phyloP scores from a whole-genome alignment of 2,888 invertebrate species.

The Dryobotodes eremita region DNA sequence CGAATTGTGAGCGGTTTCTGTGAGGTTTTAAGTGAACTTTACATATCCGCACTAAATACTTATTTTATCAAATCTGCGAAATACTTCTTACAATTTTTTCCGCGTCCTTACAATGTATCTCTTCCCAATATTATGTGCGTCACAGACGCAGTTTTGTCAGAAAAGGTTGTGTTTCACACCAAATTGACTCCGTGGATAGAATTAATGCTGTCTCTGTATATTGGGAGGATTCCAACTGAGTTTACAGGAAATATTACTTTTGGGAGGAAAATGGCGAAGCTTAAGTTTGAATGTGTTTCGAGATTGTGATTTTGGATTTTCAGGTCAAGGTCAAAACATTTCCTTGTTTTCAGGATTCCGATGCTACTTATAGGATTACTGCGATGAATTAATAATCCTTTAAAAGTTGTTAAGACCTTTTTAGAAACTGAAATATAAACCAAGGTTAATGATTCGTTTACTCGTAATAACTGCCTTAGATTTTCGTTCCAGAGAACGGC shows the following conservation, averaged over 20 bases:
- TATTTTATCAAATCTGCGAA: neutral
- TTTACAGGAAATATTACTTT: constrained; percentile 9
- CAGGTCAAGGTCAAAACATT: too few relatives aligned
- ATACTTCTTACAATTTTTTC: neutral
- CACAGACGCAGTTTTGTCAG: constrained; percentile 7
- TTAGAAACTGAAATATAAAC: too few relatives aligned
- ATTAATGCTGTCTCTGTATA: constrained; percentile 31
- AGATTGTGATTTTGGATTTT: neutral
- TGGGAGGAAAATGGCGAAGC: neutral
- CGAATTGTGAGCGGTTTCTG: neutral
- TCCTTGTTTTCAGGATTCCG: too few relatives aligned
- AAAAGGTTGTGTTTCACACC: constrained; percentile 32
- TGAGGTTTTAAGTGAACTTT: neutral
- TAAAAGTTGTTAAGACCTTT: too few relatives aligned
- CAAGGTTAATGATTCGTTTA: too few relatives aligned
- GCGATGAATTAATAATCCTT: too few relatives aligned
- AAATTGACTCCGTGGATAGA: constrained; percentile 60
- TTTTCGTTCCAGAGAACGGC: too few relatives aligned
- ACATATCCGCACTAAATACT: neutral
- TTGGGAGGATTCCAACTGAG: constrained; percentile 19
- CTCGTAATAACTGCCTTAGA: too few relatives aligned
- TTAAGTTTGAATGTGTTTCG: neutral
- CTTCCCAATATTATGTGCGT: constrained; percentile 18
- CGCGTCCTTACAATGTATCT: constrained; percentile 9
- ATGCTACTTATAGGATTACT: too few relatives aligned